These are phyloP conservation scores for Luffia ferchaultella DNA, from an alignment of 2,888 invertebrate genomes.

Conservation along the genomic window DNA sequence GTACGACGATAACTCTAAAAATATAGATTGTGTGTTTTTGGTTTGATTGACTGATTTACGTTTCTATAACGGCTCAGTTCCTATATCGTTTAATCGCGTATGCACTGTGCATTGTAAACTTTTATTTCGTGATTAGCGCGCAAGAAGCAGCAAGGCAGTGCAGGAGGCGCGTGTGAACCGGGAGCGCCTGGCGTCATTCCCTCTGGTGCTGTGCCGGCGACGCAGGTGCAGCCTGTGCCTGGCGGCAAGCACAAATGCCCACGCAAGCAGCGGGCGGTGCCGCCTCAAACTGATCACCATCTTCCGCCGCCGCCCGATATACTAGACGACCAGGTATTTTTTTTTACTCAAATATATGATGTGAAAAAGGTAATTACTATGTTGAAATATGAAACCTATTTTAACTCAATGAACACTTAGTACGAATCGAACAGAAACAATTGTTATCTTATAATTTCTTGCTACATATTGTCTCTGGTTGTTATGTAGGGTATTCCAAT, in stretches of 20 bases:
- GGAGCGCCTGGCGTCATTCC: conserved; percentile 19
- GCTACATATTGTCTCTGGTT: no score
- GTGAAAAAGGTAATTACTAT: conserved; percentile 1
- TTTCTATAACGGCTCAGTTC: no score
- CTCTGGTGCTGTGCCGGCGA: conserved; percentile 13
- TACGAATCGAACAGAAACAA: no score
- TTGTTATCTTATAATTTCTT: no score
- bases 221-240: conserved; percentile 9
- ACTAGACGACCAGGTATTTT: conserved; percentile 39
- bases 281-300: conserved; percentile 53
- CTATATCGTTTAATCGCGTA: no score
- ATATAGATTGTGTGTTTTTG: neutral
- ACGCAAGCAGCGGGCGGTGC: conserved; percentile 48
- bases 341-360: neutral
- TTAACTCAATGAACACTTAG: no score
- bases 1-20: no score
- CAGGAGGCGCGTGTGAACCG: conserved; percentile 31
- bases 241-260: conserved; percentile 45
- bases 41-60: no score
- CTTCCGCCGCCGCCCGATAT: conserved; percentile 57
- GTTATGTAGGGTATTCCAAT: no score
- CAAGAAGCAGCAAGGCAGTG: conserved; percentile 28
- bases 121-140: conserved; percentile 18
- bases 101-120: no score
- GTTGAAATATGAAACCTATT: no score